A percentile compares a stretch with the other conserved stretches of the same genome.
Evolutionary conservation across 1,140 invertebrate genomes (phyloP).

Genomic region (Drosophila sp.): DNA sequence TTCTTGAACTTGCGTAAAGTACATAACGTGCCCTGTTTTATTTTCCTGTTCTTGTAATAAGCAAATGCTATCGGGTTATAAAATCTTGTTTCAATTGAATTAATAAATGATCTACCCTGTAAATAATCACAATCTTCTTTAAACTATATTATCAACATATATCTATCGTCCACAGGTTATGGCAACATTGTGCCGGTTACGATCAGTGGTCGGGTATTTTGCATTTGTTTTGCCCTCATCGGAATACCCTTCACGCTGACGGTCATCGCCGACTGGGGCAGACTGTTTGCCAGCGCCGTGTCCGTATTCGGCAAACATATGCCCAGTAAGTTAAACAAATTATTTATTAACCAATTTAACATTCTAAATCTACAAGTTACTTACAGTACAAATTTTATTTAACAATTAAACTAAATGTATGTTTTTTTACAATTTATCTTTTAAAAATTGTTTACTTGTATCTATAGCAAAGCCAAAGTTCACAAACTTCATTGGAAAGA

Average conservation of each 20-base stretch:
- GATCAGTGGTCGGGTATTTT: constrained; percentile 92
- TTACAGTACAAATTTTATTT: too few relatives aligned
- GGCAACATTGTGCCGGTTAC: constrained; percentile 97
- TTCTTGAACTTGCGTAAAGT: too few relatives aligned
- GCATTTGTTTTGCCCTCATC: constrained; percentile 96
- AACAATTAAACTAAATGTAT: too few relatives aligned
- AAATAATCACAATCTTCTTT: too few relatives aligned
- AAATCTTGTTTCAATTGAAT: too few relatives aligned
- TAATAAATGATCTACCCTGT: too few relatives aligned
- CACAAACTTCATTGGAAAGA: constrained; percentile 85
- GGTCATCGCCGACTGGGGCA: constrained; percentile 96
- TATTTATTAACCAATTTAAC: too few relatives aligned
- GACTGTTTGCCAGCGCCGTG: constrained; percentile 92
- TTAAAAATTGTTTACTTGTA: background rate
- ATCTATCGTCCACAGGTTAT: constrained; percentile 89
- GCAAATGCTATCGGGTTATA: too few relatives aligned
- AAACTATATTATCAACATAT: background rate
- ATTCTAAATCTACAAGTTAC: too few relatives aligned
- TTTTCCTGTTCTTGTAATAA: too few relatives aligned
- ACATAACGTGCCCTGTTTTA: too few relatives aligned
- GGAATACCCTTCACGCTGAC: constrained; percentile 97
- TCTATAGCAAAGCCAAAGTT: constrained; percentile 72
- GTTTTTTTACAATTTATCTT: background rate
- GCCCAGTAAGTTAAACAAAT: constrained; percentile 80
- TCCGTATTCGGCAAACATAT: constrained; percentile 87